Conservation (phyloP, 2,113 vertebrate genomes). For the Serilophus lunatus region DNA sequence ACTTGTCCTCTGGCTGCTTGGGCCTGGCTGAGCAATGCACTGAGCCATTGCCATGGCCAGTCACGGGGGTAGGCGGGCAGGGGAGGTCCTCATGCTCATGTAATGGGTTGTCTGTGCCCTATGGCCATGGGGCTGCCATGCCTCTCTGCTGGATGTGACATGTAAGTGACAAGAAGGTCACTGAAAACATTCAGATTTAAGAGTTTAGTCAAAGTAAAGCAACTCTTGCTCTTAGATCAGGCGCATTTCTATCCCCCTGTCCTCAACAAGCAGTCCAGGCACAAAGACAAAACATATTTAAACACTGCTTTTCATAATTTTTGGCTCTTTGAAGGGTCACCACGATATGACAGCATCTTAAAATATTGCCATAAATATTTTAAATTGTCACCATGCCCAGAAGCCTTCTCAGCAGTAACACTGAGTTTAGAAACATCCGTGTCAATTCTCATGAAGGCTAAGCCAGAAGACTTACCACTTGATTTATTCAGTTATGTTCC, state of each 20-base stretch:
- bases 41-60: no score
- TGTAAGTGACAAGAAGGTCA: background rate
- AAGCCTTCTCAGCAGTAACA: background rate
- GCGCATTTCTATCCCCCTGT: background rate
- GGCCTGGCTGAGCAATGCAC: background rate
- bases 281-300: background rate
- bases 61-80: background rate
- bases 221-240: background rate
- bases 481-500: slow-evolving; percentile 17
- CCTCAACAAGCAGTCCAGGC: background rate
- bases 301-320: background rate
- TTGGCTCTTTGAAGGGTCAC: background rate
- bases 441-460: background rate
- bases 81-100: no score
- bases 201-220: background rate
- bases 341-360: background rate
- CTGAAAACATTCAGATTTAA: background rate
- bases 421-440: background rate
- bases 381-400: background rate
- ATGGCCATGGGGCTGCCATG: accelerated
- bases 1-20: background rate
- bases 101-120: background rate
- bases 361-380: background rate
- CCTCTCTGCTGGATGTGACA: background rate
- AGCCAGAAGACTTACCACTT: background rate